These are phyloP conservation scores for Pagrus major DNA, from an alignment of 2,113 vertebrate species.

Conservation along the genomic window DNA sequence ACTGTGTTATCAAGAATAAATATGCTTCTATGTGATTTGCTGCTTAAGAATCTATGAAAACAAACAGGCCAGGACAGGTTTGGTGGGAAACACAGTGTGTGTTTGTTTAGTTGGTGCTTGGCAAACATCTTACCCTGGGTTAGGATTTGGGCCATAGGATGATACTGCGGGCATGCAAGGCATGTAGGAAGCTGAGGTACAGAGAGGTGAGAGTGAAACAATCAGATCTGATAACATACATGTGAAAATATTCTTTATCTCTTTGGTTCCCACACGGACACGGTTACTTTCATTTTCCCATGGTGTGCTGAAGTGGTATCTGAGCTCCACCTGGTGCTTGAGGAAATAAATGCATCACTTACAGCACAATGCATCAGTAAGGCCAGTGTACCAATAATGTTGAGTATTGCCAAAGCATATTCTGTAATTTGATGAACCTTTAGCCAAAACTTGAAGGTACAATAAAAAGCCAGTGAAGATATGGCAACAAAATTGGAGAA, in stretches of 20 bases:
- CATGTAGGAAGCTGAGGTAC: conserved; percentile 92
- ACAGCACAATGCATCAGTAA: background rate
- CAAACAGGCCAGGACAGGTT: conserved; percentile 11
- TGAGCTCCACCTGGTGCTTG: conserved; percentile 75
- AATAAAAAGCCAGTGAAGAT: background rate
- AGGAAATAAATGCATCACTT: background rate
- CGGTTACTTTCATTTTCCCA: background rate
- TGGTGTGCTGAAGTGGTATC: background rate
- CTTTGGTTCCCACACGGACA: background rate
- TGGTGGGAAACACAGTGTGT: background rate
- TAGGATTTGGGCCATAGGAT: conserved; percentile 90
- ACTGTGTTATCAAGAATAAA: background rate
- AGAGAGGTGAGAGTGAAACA: conserved; percentile 49
- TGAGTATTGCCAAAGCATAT: background rate
- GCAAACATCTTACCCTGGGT: conserved; percentile 87
- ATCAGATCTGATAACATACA: background rate
- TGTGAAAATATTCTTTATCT: background rate
- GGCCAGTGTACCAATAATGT: background rate
- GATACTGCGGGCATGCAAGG: conserved; percentile 92
- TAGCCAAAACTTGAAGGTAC: background rate
- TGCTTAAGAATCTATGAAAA: background rate
- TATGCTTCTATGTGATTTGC: background rate
- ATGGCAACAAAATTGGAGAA: background rate
- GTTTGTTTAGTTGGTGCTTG: background rate
- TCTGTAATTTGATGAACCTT: background rate